A percentile compares a stretch with the other conserved stretches of the same genome.
phyloP scores from a whole-genome alignment of 2,797 vertebrate species.

The Salmo trutta region DNA sequence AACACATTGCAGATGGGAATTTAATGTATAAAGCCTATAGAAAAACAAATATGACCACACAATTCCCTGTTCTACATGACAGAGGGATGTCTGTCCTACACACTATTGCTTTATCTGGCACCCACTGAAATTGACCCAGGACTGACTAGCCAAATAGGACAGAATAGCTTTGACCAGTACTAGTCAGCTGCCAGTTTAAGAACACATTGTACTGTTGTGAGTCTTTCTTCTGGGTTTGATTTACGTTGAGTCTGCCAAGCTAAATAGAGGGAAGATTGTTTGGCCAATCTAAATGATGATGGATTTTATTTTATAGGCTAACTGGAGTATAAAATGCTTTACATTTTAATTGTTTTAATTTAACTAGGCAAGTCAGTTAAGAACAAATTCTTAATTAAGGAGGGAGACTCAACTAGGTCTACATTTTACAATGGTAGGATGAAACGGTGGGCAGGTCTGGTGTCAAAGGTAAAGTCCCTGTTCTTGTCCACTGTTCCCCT shows the following conservation, averaged over 20 bases:
- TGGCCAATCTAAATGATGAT: background rate
- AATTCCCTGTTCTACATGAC: background rate
- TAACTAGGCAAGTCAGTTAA: too few species aligned
- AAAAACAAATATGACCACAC: background rate
- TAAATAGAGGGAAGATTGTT: background rate
- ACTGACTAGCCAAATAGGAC: background rate
- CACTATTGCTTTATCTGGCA: background rate
- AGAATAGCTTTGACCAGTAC: background rate
- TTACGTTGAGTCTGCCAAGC: background rate
- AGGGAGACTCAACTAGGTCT: background rate
- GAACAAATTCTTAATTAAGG: background rate
- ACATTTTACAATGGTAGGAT: background rate
- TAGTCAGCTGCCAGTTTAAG: background rate
- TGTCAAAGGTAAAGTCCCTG: background rate
- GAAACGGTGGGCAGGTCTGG: background rate
- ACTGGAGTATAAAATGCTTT: background rate
- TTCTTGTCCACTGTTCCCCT: background rate
- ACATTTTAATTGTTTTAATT: too few species aligned
- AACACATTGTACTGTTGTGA: background rate
- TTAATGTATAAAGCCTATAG: background rate
- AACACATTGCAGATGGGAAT: background rate
- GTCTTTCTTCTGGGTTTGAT: background rate
- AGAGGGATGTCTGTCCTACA: background rate
- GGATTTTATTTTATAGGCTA: background rate
- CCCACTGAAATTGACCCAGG: background rate